These are phyloP conservation scores for Spatulosminthurus flaviceps DNA, from an alignment of 2,888 invertebrate genomes.

Conservation along the genomic window DNA sequence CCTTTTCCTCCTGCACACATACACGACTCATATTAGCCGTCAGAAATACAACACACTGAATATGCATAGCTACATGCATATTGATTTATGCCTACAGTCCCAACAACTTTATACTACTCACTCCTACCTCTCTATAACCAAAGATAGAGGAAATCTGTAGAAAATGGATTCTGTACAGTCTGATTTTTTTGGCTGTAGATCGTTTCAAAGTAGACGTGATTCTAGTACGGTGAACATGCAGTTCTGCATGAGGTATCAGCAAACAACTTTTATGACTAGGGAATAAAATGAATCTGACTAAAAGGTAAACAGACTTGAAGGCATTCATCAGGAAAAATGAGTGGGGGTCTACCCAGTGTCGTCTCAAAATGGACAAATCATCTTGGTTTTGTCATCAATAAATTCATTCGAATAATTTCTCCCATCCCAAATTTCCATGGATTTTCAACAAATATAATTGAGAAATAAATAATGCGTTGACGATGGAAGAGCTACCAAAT, in stretches of 20 bases:
- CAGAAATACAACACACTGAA: neutral
- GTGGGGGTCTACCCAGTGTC: neutral
- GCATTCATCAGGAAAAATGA: neutral
- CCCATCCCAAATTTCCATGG: too few relatives aligned
- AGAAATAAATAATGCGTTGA: too few relatives aligned
- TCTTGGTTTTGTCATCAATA: neutral
- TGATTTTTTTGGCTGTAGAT: neutral
- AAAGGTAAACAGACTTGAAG: conserved; percentile 7
- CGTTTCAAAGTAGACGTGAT: neutral
- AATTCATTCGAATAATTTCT: too few relatives aligned
- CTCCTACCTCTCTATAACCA: neutral
- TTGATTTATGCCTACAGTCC: too few relatives aligned
- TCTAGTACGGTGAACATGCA: neutral
- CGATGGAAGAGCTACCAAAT: too few relatives aligned
- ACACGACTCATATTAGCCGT: neutral
- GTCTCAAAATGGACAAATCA: conserved; percentile 5
- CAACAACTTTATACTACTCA: neutral
- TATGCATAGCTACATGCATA: too few relatives aligned
- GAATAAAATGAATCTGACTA: neutral
- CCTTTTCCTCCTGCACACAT: neutral
- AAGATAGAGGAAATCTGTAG: neutral
- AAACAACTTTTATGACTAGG: neutral
- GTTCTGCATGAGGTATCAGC: conserved; percentile 1
- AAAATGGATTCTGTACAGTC: conserved; percentile 7
- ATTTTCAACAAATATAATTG: too few relatives aligned